Base-by-base conservation (phyloP, 1,140 invertebrate genomes). In the Micrasema longulum region DNA sequence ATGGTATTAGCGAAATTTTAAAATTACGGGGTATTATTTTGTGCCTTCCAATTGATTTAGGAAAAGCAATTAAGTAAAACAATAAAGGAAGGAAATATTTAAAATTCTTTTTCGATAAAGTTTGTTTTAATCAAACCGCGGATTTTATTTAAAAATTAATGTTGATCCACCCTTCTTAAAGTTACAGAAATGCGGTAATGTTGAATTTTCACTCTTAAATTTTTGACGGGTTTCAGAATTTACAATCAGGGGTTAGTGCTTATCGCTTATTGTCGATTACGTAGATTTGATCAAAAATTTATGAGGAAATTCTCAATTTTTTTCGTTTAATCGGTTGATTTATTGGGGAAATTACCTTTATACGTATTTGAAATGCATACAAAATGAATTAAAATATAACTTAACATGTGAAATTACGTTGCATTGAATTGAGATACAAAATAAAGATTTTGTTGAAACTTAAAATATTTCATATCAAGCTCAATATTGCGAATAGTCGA, bases 91-190 rank as follows among this genome's bases (percentile, higher is more conserved):
- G 26, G 14, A 45, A 47, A 47, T 26, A 47, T 23, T 64, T 31
- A 6, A 16, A 47, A 64, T 11, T 23, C 14, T 31, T 64, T 64
- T 64, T 47, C 1, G 60, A 6, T n/a, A 62, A 62, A 31, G 41
- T 64, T 64, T 48, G 23, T 64, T 64, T 2, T 48, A 64, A 64
- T 64, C 41, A 64, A 64, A 64, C 41, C 60, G 41, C 43, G 26
- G 16, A n/a, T 26, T 64, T 31, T 31, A 11, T 64, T 47, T 23
- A 16, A 31, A 31, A 23, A 47, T 64, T 63, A 22, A 60, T 41
- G 55, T 18, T 18, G 38, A 60, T 60, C 35, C 20, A 14, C 18
- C 48, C 18, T 52, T 52, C 48, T 52, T 11, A 12, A 52, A 52
- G 48, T 31, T 31, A 31, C 14, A 52, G 20, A 22, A 52, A 52